Evolutionary conservation across 2,797 vertebrate genomes (phyloP).

Genomic region (Euphonia xanthogaster): DNA sequence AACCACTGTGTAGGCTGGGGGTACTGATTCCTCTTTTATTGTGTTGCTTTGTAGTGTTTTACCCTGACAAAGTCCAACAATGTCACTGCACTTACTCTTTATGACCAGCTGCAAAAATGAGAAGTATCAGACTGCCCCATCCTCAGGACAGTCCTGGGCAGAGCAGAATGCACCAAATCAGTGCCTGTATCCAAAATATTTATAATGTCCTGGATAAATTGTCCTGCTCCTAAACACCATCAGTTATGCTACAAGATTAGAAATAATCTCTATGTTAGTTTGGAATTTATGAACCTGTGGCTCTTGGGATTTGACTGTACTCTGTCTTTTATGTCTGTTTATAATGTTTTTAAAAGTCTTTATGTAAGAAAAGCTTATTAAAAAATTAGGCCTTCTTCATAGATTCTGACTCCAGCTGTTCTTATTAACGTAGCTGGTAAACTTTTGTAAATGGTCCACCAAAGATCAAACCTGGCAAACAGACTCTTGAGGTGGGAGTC

Average conservation of each 20-base stretch:
- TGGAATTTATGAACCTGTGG: neutral
- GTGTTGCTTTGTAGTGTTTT: neutral
- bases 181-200: neutral
- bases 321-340: neutral
- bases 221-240: neutral
- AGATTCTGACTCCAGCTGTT: neutral
- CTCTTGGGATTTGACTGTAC: neutral
- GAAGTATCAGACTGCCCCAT: neutral
- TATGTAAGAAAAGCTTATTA: neutral
- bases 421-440: neutral
- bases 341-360: neutral
- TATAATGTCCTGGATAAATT: neutral
- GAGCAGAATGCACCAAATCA: neutral
- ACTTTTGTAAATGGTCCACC: neutral
- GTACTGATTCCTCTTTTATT: neutral
- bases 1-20: neutral
- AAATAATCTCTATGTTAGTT: neutral
- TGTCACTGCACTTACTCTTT: neutral
- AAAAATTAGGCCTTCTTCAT: neutral
- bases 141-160: neutral
- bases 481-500: neutral
- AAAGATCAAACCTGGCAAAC: neutral
- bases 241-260: neutral
- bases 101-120: neutral
- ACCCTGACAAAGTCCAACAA: neutral